A percentile compares a stretch with the other conserved stretches of the same genome.
phyloP scores from a whole-genome alignment of 2,888 invertebrate species.

The Chelonus formosanus region DNA sequence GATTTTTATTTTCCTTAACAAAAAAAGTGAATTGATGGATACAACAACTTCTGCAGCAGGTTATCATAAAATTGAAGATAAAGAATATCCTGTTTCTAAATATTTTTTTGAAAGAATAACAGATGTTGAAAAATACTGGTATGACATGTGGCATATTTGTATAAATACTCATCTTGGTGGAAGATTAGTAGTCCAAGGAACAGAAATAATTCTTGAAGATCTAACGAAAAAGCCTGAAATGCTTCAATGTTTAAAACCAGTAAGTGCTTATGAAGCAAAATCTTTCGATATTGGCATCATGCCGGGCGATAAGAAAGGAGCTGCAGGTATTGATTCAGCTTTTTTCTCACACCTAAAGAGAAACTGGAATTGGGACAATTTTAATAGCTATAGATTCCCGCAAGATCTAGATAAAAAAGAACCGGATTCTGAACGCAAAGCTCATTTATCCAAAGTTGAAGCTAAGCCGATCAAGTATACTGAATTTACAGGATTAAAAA shows the following conservation, averaged over 20 bases:
- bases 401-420: background rate
- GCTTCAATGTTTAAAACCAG: slow-evolving; percentile 64
- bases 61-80: slow-evolving; percentile 71
- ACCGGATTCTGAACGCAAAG: slow-evolving; percentile 34
- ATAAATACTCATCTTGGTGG: slow-evolving; percentile 73
- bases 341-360: slow-evolving; percentile 74
- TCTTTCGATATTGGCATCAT: slow-evolving; percentile 69
- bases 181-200: slow-evolving; percentile 60
- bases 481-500: slow-evolving; percentile 49
- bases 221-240: slow-evolving; percentile 66
- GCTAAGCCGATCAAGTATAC: slow-evolving; percentile 50
- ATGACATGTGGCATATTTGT: slow-evolving; percentile 74
- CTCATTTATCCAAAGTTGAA: slow-evolving; percentile 44
- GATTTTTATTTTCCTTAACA: slow-evolving; percentile 77
- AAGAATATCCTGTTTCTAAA: slow-evolving; percentile 68
- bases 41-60: slow-evolving; percentile 72
- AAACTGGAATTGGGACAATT: slow-evolving; percentile 71
- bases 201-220: slow-evolving; percentile 66
- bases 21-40: slow-evolving; percentile 70
- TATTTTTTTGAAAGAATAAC: slow-evolving; percentile 69
- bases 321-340: slow-evolving; percentile 77
- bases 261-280: slow-evolving; percentile 64
- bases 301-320: slow-evolving; percentile 78
- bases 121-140: slow-evolving; percentile 75
- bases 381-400: slow-evolving; percentile 27